These are phyloP conservation scores for Brachionus rotundiformis DNA, from an alignment of 1,140 invertebrate genomes.

Conservation along the genomic window DNA sequence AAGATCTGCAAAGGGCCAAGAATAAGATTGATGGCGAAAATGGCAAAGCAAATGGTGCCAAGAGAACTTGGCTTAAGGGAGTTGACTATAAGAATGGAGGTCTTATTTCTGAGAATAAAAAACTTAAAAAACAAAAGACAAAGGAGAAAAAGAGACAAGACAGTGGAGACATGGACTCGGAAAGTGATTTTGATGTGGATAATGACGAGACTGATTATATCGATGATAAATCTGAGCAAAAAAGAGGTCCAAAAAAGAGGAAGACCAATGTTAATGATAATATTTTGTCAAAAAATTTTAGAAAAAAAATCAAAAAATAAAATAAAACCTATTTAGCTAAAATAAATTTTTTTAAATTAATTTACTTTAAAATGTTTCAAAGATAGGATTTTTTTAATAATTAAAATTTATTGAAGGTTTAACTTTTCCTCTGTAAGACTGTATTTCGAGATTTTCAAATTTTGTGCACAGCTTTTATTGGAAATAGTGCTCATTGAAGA, in stretches of 20 bases:
- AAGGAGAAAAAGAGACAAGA: background rate
- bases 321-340: background rate
- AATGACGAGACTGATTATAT: slow-evolving; percentile 15
- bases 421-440: no score
- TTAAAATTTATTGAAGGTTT: no score
- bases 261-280: slow-evolving; percentile 1
- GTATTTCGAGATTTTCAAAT: no score
- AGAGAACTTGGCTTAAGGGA: slow-evolving; percentile 17
- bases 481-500: no score
- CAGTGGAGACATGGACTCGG: background rate
- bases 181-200: slow-evolving; percentile 23
- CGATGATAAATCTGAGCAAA: background rate
- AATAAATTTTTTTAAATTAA: background rate
- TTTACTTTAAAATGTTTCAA: no score
- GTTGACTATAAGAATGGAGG: slow-evolving; percentile 38
- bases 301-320: background rate
- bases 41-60: background rate
- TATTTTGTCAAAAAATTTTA: slow-evolving; percentile 32
- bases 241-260: background rate
- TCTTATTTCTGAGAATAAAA: slow-evolving; percentile 4
- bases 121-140: background rate
- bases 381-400: no score
- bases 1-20: slow-evolving; percentile 13
- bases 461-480: no score
- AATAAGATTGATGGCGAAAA: background rate